Base-by-base conservation (phyloP, 2,113 vertebrate genomes). In the Cyrtonyx montezumae region DNA sequence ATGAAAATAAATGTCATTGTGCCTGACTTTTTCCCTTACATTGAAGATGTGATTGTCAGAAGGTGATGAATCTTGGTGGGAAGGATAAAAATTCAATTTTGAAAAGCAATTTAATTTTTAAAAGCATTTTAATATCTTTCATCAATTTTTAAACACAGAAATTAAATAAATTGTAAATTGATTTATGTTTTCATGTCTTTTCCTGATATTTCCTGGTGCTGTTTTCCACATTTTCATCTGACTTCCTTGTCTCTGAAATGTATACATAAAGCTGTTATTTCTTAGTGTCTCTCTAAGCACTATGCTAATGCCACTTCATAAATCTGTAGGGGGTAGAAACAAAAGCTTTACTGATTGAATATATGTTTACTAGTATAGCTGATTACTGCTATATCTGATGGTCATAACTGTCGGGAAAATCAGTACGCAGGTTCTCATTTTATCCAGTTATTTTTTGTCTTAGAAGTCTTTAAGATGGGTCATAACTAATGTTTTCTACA, bases 401-500 rank as follows among this genome's bases (percentile, higher is more conserved):
- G 13, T 75, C 56, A 15, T 80, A 80, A 80, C 48, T 53, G 32
- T 42, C 68, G 32, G 63, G 88, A 93, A 93, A 67, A 93, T 55
- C 1, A 1, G 4, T 58, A 4, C 53, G 45, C 18, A 63, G 25
- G 6, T 78, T 86, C 66, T 85, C 32, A 40, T 92, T 93, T 88
- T 85, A 69, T 77, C 2, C 1, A 93, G 48, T 32, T 74, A 30
- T 84, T 87, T 90, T 88, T 74, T 70, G 10, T 78, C 40, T 82
- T 86, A 70, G 80, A 84, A 88, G 42, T 79, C 76, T 55, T 73
- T 85, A 77, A 78, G 37, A 77, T 77, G 32, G 25, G 68, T 91
- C 55, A 40, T 96, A 85, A 95, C 85, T 96, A 71, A 94, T 43
- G 28, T 93, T 92, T 37, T 95, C 93, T 84, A 23, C 78, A 53